These are phyloP conservation scores for Uria lomvia DNA, from an alignment of 2,113 vertebrate genomes.

Conservation along the genomic window DNA sequence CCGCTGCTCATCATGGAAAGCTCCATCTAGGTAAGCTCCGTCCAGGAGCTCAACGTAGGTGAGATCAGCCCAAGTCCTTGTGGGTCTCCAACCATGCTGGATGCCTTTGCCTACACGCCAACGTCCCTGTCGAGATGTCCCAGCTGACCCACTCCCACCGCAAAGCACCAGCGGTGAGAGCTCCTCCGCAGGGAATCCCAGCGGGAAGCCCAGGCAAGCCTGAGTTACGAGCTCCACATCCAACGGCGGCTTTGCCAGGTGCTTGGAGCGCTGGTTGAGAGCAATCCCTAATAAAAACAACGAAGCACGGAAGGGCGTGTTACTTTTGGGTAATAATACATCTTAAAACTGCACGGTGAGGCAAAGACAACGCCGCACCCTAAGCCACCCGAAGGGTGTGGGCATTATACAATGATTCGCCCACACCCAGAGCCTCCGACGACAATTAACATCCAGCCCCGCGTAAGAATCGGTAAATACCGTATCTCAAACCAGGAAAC, in stretches of 20 bases:
- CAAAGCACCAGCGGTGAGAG: neutral
- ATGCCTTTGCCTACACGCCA: neutral
- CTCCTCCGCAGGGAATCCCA: neutral
- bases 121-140: fast-evolving
- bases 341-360: conserved; percentile 29
- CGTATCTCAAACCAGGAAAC: neutral
- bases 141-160: fast-evolving
- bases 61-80: neutral
- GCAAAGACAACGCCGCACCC: conserved; percentile 44
- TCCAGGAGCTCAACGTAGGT: neutral
- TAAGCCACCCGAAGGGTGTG: conserved; percentile 30
- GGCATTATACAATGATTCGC: conserved; percentile 48
- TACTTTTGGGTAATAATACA: conserved; percentile 30
- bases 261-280: neutral
- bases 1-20: fast-evolving
- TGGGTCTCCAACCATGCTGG: neutral
- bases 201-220: neutral
- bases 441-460: conserved; percentile 27
- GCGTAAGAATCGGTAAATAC: neutral
- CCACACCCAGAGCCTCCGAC: conserved; percentile 36
- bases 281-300: conserved; percentile 38
- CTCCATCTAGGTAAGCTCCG: fast-evolving
- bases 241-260: neutral
- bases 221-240: neutral
- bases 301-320: neutral